Evolutionary conservation across 2,888 invertebrate genomes (phyloP).

Genomic region (Monochamus alternatus): DNA sequence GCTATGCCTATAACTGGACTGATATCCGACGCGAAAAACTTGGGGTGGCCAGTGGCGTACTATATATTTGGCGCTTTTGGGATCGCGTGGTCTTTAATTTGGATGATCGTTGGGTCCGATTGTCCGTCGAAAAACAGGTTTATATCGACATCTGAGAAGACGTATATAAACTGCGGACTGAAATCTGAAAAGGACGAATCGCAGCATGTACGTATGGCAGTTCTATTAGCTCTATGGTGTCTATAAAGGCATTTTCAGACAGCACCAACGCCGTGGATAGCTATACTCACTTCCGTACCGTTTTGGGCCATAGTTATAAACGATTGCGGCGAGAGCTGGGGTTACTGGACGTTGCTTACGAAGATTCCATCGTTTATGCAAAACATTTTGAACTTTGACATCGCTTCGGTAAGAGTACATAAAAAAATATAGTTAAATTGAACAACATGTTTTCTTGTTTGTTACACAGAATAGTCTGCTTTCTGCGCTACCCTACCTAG

Average conservation of each 20-base stretch:
- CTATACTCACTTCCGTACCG: conserved; percentile 82
- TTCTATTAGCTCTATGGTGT: background rate
- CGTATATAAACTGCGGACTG: conserved; percentile 75
- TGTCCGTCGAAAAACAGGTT: conserved; percentile 75
- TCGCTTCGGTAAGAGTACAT: conserved; percentile 74
- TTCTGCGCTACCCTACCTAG: conserved; percentile 82
- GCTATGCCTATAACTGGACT: conserved; percentile 82
- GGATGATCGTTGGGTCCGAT: conserved; percentile 77
- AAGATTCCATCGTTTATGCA: conserved; percentile 88
- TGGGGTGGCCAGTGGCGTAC: conserved; percentile 86
- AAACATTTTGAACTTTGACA: conserved; percentile 80
- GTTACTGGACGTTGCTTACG: conserved; percentile 87
- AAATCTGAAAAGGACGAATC: conserved; percentile 13
- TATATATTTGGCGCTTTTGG: conserved; percentile 81
- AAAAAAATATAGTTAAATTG: no score
- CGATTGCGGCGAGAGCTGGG: conserved; percentile 84
- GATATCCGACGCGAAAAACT: conserved; percentile 65
- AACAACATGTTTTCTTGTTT: background rate
- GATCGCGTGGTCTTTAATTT: conserved; percentile 75
- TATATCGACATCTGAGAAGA: conserved; percentile 77
- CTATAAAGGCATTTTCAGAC: conserved; percentile 40
- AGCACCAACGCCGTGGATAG: conserved; percentile 79
- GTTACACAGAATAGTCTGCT: conserved; percentile 77
- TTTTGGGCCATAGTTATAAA: conserved; percentile 82
- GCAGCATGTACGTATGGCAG: background rate